phyloP scores from a whole-genome alignment of 23 tunicate genomes.

The Aplidium turbinatum region DNA sequence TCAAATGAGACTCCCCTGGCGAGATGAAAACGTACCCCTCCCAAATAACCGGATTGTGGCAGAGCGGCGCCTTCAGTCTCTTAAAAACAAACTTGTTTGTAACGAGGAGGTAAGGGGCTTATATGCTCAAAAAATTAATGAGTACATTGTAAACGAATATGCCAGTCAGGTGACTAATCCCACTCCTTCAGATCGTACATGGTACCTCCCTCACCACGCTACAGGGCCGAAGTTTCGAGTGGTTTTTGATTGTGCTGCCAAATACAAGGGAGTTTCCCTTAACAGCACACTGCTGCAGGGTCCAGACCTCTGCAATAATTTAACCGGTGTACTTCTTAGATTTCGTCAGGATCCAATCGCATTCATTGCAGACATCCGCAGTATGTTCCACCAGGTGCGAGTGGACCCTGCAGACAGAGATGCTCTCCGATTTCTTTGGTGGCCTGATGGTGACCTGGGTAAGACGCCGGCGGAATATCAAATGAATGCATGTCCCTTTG shows the following conservation, averaged over 20 bases:
- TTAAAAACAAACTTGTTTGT: neutral
- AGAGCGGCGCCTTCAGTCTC: neutral
- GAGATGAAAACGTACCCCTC: neutral
- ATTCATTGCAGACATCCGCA: too few relatives aligned
- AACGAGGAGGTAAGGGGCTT: neutral
- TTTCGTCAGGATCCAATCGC: too few relatives aligned
- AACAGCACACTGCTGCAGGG: too few relatives aligned
- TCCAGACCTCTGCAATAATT: too few relatives aligned
- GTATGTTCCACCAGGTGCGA: too few relatives aligned
- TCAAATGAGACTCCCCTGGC: neutral
- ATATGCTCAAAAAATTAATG: neutral
- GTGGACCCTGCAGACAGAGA: too few relatives aligned
- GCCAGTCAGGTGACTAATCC: neutral
- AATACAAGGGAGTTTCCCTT: too few relatives aligned
- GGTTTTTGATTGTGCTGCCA: neutral
- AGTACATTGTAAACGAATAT: neutral
- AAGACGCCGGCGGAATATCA: too few relatives aligned
- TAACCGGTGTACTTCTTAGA: too few relatives aligned
- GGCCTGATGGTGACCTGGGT: too few relatives aligned
- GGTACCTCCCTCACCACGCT: conserved; percentile 12
- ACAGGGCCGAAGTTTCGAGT: conserved; percentile 12
- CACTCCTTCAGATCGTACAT: neutral
- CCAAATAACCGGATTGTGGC: neutral
- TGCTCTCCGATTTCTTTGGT: too few relatives aligned
- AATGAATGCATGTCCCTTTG: too few relatives aligned